A percentile compares a stretch with the other conserved stretches of the same genome.
These are phyloP conservation scores for Tragelaphus eurycerus DNA, from an alignment of 2,797 vertebrate species.

Conservation along the genomic window DNA sequence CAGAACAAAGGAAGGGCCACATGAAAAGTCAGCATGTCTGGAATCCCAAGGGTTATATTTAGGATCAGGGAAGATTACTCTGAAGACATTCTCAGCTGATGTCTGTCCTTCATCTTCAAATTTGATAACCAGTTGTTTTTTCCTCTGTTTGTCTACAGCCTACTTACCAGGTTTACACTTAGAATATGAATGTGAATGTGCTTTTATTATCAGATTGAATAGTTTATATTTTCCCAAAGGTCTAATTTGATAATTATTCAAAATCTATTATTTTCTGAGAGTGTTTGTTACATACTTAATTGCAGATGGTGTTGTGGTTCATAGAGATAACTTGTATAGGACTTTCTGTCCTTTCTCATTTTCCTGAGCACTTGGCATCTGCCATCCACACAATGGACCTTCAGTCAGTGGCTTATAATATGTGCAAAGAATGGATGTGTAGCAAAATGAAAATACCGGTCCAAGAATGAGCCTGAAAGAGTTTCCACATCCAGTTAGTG, in stretches of 20 bases:
- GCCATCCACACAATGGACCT: not conserved
- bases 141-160: not conserved
- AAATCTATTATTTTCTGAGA: slow-evolving; percentile 7
- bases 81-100: not conserved
- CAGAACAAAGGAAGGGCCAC: not conserved
- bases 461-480: not conserved
- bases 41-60: not conserved
- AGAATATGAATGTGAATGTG: slow-evolving; percentile 15
- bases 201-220: not conserved
- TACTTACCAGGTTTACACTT: not conserved
- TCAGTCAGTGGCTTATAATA: not conserved
- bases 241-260: not conserved
- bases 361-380: not conserved
- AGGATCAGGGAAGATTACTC: not conserved
- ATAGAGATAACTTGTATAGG: not conserved
- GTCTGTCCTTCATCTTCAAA: not conserved
- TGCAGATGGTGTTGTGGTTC: not conserved
- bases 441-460: not conserved
- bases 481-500: not conserved
- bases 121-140: not conserved
- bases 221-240: not conserved
- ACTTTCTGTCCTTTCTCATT: slow-evolving; percentile 16
- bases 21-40: not conserved
- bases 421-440: not conserved
- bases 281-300: not conserved